Base-by-base conservation (phyloP, 2,113 vertebrate species). In the Zosterops lateralis region DNA sequence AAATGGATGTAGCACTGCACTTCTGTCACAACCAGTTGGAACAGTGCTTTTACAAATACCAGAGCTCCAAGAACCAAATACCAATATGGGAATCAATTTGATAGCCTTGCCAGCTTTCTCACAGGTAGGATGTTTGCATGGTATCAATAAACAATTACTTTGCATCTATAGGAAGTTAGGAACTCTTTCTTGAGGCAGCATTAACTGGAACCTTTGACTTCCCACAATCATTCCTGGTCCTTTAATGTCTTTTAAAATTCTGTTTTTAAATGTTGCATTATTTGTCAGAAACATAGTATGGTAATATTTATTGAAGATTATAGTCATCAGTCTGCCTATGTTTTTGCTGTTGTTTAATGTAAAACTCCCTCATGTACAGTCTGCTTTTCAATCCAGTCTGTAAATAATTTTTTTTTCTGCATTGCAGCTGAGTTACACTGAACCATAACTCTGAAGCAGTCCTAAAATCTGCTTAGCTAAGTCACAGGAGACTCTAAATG, bases 81-180 rank as follows among this genome's bases (percentile, higher is more conserved):
- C 96, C 87, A 97, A 97, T 36, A 48, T 88, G 3, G 98, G 98
- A 93, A 98, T 99, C 93, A 98, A 96, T 76, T 92, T 99, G 17
- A 98, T 99, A 95, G 99, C 99, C 58, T 98, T 99, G 29, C 99
- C 99, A 31, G 98, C 98, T 83, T 98, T 99, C 96, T 99, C 99
- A 85, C 98, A 99, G 98, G 99, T 99, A 90, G n/a, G 87, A 34
- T 58, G 25, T 72, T 80, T 90, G 56, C 40, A 32, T 5, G 4
- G 22, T 61, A 36, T 76, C 42, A 18, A 22, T 54, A 56, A 80
- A 79, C 4, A 56, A 22, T 40, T 70, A 4, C 32, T 71, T 80
- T 31, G 19, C 17, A 40, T 74, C 29, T 51, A 0, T 3, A 61
- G 34, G 25, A 67, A 73, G 32, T 40, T 82, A 82, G 45, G 22